A percentile compares a stretch with the other conserved stretches of the same genome.
Conservation (phyloP, 2,113 vertebrate genomes). For the Chaetodon auriga region DNA sequence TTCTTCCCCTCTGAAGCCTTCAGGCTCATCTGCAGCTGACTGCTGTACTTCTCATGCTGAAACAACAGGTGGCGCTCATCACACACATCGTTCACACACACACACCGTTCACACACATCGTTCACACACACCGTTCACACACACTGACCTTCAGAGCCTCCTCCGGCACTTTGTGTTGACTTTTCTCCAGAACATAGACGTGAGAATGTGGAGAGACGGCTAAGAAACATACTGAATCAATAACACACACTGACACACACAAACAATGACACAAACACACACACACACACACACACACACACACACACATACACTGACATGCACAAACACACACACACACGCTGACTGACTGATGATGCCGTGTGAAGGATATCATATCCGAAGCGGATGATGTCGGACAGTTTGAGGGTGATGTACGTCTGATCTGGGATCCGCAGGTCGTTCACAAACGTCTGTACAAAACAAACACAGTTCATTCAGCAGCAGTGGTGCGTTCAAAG, state of each 20-base stretch:
- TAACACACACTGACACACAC: neutral
- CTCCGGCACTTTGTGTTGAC: constrained; percentile 96
- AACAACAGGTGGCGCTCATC: constrained; percentile 47
- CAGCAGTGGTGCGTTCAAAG: too few relatives aligned
- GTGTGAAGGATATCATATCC: constrained; percentile 96
- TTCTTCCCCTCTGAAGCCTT: constrained; percentile 79
- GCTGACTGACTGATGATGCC: neutral
- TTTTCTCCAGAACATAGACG: constrained; percentile 93
- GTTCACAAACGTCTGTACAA: constrained; percentile 94
- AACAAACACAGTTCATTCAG: neutral
- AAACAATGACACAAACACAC: neutral
- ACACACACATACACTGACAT: neutral
- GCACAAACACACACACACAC: neutral
- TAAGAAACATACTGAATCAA: constrained; percentile 78
- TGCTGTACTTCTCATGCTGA: constrained; percentile 98
- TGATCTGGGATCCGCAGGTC: constrained; percentile 97
- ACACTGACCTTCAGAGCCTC: constrained; percentile 93
- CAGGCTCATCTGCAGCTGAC: constrained; percentile 92
- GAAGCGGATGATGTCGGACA: constrained; percentile 93
- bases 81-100: neutral
- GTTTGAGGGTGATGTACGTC: constrained; percentile 95
- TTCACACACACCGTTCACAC: constrained; percentile 2
- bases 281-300: neutral
- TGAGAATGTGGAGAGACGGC: constrained; percentile 88
- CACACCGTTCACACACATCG: constrained; percentile 8